Conservation (phyloP, 2,888 invertebrate species). For the Aradus depressus region DNA sequence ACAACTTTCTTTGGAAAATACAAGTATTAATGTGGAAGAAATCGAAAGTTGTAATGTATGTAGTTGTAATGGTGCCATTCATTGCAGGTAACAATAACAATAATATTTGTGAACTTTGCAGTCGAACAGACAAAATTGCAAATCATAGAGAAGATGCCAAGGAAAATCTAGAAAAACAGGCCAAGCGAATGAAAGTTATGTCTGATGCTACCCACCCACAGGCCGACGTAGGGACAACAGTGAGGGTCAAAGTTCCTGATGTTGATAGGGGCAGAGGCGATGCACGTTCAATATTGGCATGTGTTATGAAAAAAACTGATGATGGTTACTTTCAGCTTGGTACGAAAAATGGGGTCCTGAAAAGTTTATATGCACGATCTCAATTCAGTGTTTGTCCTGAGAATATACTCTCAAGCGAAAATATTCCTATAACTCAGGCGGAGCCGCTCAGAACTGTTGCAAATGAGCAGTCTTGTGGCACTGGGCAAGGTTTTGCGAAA, state of each 20-base stretch:
- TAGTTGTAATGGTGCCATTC: not conserved
- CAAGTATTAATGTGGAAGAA: too few species aligned
- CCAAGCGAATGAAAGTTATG: conserved; percentile 14
- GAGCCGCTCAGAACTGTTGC: too few species aligned
- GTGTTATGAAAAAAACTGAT: too few species aligned
- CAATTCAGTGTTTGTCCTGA: too few species aligned
- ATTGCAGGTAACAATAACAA: not conserved
- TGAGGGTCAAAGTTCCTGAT: conserved; percentile 17
- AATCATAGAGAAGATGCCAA: not conserved
- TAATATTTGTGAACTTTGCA: not conserved
- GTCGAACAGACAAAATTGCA: not conserved
- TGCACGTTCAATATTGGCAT: conserved; percentile 14
- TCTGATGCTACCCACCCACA: conserved; percentile 14
- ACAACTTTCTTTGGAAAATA: too few species aligned
- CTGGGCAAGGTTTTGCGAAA: too few species aligned
- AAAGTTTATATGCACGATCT: too few species aligned
- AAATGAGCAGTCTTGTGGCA: too few species aligned
- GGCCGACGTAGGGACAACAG: conserved; percentile 4
- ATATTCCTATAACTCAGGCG: too few species aligned
- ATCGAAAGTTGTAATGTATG: not conserved
- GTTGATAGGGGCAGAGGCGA: conserved; percentile 17
- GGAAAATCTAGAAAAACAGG: not conserved
- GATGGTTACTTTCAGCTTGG: too few species aligned
- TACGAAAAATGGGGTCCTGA: too few species aligned
- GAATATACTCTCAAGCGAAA: too few species aligned